Percentiles rank a stretch among this genome's conserved stretches.
Evolutionary conservation across 1,140 invertebrate genomes (phyloP).

Genomic region (Anagrus nilaparvatae): DNA sequence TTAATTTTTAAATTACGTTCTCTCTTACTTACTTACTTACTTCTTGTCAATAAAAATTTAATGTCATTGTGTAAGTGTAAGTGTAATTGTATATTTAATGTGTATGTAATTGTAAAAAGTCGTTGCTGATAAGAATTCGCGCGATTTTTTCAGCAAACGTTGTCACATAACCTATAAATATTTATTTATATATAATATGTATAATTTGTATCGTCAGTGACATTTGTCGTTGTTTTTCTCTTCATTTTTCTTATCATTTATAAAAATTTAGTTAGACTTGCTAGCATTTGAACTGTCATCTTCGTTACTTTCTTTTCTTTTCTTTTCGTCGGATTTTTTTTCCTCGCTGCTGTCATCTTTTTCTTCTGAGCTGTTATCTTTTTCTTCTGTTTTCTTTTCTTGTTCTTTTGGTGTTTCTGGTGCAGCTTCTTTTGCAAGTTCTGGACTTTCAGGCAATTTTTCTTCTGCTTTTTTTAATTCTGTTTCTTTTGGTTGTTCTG

Average conservation of each 20-base stretch:
- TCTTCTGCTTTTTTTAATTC: conserved; percentile 16
- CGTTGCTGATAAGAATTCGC: too few relatives aligned
- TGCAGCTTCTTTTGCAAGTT: conserved; percentile 19
- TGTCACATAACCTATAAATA: too few relatives aligned
- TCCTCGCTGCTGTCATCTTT: conserved; percentile 10
- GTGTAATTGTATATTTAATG: too few relatives aligned
- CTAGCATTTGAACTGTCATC: background rate
- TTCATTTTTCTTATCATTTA: background rate
- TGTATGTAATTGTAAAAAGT: too few relatives aligned
- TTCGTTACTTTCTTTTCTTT: conserved; percentile 10
- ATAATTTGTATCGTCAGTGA: too few relatives aligned
- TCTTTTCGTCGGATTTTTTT: background rate
- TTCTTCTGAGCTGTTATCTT: conserved; percentile 9
- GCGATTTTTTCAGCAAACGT: too few relatives aligned
- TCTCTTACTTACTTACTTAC: too few relatives aligned
- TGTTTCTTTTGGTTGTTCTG: conserved; percentile 2
- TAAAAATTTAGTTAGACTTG: background rate
- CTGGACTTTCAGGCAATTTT: conserved; percentile 21
- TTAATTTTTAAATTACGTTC: too few relatives aligned
- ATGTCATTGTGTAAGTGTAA: too few relatives aligned
- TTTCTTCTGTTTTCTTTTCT: conserved; percentile 4
- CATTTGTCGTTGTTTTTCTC: too few relatives aligned
- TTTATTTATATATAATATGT: too few relatives aligned
- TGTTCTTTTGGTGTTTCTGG: conserved; percentile 4
- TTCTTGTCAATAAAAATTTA: too few relatives aligned